Evolutionary conservation across 2,113 vertebrate genomes (phyloP).

Genomic region (Pristiophorus japonicus): DNA sequence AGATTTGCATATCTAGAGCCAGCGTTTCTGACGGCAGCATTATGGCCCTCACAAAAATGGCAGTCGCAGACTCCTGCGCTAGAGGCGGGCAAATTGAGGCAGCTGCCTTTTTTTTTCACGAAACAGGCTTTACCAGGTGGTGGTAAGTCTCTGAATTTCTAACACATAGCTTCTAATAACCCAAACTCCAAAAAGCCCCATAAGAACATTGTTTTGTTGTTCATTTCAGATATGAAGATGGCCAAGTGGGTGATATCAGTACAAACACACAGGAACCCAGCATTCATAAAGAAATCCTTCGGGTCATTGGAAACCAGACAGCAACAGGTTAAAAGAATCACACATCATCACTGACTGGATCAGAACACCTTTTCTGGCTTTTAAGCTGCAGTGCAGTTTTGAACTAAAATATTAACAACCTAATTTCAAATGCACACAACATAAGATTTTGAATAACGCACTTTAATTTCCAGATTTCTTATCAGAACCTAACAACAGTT

Average conservation of each 20-base stretch:
- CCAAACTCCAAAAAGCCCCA: background rate
- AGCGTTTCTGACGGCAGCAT: too few species aligned
- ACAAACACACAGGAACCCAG: conserved; percentile 80
- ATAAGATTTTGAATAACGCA: conserved; percentile 33
- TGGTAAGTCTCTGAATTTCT: too few species aligned
- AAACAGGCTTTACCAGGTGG: too few species aligned
- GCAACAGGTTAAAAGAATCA: conserved; percentile 73
- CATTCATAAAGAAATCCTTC: conserved; percentile 79
- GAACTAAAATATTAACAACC: conserved; percentile 33
- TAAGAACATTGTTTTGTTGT: background rate
- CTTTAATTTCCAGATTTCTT: conserved; percentile 33
- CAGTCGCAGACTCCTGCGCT: too few species aligned
- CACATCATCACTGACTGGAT: conserved; percentile 39
- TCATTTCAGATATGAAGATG: conserved; percentile 74
- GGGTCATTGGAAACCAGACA: conserved; percentile 85
- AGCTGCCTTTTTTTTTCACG: too few species aligned
- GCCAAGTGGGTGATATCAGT: conserved; percentile 78
- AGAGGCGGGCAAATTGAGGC: too few species aligned
- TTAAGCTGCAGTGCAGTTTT: conserved; percentile 38
- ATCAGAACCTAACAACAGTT: conserved; percentile 16
- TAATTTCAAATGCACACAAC: conserved; percentile 33
- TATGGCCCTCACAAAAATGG: too few species aligned
- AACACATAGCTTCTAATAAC: background rate
- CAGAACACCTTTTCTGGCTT: conserved; percentile 30
- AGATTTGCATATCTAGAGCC: too few species aligned